A percentile compares a stretch with the other conserved stretches of the same genome.
These are phyloP conservation scores for Cepphus grylle DNA, from an alignment of 2,113 vertebrate species.

Conservation along the genomic window DNA sequence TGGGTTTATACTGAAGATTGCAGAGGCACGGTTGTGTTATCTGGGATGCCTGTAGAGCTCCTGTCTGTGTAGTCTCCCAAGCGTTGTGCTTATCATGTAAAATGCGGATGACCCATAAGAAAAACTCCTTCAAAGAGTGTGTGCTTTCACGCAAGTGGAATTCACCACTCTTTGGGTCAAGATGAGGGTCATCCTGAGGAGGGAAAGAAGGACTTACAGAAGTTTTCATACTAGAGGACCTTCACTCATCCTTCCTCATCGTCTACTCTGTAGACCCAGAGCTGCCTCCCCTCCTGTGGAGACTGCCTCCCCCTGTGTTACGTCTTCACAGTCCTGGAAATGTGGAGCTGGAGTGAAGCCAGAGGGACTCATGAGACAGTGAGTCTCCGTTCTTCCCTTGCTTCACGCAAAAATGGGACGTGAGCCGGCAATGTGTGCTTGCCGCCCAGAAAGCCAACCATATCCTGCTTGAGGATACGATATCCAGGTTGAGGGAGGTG, in stretches of 20 bases:
- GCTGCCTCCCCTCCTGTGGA: background rate
- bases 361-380: background rate
- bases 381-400: background rate
- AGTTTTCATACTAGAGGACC: background rate
- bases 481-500: background rate
- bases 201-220: background rate
- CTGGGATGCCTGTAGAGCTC: background rate
- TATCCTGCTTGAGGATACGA: background rate
- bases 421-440: background rate
- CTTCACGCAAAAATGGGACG: background rate
- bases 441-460: background rate
- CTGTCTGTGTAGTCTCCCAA: background rate
- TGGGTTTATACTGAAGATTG: background rate
- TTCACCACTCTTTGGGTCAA: background rate
- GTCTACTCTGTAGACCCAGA: background rate
- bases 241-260: background rate
- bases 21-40: accelerated
- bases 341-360: background rate
- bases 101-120: background rate
- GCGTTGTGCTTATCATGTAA: accelerated
- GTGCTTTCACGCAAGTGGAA: background rate
- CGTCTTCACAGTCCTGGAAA: background rate
- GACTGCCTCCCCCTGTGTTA: background rate
- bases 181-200: background rate
- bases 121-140: background rate